Evolutionary conservation across 2,888 invertebrate species (phyloP), one percentile per base, ranked within the genome.

Genomic region (Caradrina clavipalpis): DNA sequence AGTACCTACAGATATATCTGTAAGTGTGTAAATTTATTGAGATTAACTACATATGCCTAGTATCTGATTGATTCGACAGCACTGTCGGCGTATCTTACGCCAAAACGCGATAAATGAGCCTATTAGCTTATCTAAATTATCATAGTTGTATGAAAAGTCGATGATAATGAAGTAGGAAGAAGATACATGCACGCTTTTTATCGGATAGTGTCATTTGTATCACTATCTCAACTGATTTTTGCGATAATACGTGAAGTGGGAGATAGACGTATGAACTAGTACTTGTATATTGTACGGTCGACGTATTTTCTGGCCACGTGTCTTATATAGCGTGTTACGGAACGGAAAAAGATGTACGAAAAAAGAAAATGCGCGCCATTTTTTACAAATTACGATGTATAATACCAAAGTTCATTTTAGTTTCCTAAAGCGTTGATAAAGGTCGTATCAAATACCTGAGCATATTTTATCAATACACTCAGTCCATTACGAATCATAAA

Each of bases 71-170:
- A 47, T 62, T 26, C 22, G 63, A 63, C 39, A 73, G n/a, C n/a
- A 6, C 11, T 39, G 39, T 54, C 73, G 11, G 21, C 66, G 26
- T 64, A 47, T 64, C 26, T 31, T 42, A 21, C 65, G 19, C 39
- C 31, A 17, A 69, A 22, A 10, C 4, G 39, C 65, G 22, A 64
- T 64, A 74, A 49, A 55, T 19, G 11, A 11, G 21, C 49, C n/a
- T 73, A 70, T 74, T 74, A 55, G 10, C 19, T 64, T 64, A 49
- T 73, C 53, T 42, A 13, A 21, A 63, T 26, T 15, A 15, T 15
- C 8, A 26, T 6, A 73, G 21, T 64, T 21, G 39, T 55, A 6
- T 54, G 13, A 1, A 45, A 13, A 53, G 15, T 22, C 22, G 22
- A 21, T 45, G 26, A 45, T 72, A 53, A 11, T 19, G 15, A 53